Evolutionary conservation across 2,797 vertebrate genomes (phyloP).

Genomic region (Oryzias sinensis): DNA sequence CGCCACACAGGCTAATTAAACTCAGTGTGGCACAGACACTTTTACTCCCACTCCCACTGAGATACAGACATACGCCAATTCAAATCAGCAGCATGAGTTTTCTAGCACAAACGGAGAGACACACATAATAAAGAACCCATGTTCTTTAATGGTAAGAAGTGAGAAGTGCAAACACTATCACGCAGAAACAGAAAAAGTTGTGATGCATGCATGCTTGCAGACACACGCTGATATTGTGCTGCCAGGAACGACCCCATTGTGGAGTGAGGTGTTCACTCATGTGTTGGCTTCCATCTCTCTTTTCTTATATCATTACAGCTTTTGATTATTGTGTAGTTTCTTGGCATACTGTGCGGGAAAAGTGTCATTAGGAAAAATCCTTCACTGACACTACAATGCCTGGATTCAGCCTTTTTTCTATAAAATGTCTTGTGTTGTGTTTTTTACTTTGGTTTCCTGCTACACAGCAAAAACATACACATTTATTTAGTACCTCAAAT

Average conservation of each 20-base stretch:
- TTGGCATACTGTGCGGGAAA: constrained; percentile 36
- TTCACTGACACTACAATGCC: constrained; percentile 28
- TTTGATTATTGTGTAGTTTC: constrained; percentile 38
- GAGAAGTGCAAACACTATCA: constrained; percentile 58
- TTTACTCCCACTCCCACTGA: constrained; percentile 63
- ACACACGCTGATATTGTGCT: constrained; percentile 34
- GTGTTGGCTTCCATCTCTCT: constrained; percentile 56
- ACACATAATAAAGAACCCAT: constrained; percentile 50
- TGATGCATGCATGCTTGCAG: constrained; percentile 28
- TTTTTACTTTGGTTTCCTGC: no score
- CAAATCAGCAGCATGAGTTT: constrained; percentile 47
- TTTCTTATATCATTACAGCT: constrained; percentile 52
- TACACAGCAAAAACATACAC: no score
- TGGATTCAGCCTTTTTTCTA: not conserved
- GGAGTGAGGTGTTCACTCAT: constrained; percentile 62
- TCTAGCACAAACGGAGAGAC: constrained; percentile 56
- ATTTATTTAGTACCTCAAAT: no score
- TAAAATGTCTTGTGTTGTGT: constrained; percentile 9
- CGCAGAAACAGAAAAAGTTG: constrained; percentile 47
- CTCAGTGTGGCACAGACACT: constrained; percentile 64
- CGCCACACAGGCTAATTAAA: constrained; percentile 70
- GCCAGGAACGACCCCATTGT: constrained; percentile 71
- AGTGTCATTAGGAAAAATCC: constrained; percentile 35
- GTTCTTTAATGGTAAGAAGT: constrained; percentile 33
- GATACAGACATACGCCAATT: constrained; percentile 51